phyloP scores from a whole-genome alignment of 2,113 vertebrate genomes.

The Podiceps cristatus region DNA sequence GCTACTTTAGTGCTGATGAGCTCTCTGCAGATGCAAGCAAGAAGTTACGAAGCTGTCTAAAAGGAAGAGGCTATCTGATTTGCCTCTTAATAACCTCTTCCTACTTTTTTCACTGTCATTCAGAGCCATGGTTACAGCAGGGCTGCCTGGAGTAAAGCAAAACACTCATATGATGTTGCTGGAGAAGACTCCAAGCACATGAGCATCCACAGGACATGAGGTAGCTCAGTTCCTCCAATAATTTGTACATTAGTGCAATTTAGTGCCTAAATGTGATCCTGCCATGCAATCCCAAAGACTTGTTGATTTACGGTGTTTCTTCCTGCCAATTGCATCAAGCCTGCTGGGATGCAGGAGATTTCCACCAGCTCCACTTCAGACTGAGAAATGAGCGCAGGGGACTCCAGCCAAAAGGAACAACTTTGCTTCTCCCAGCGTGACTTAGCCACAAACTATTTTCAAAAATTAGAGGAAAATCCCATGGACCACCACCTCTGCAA shows the following conservation, averaged over 20 bases:
- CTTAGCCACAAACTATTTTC: neutral
- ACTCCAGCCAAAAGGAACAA: neutral
- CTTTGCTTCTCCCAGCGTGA: neutral
- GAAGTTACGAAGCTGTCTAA: neutral
- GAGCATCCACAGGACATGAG: neutral
- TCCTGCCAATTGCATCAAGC: neutral
- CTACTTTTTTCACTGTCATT: neutral
- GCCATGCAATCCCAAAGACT: neutral
- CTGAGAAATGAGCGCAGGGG: neutral
- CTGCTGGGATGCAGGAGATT: neutral
- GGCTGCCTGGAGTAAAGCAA: neutral
- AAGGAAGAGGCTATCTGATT: neutral
- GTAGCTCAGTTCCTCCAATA: neutral
- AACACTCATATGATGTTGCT: neutral
- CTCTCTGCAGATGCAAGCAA: neutral
- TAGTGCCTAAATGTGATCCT: too few relatives aligned
- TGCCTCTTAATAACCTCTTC: neutral
- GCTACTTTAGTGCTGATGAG: neutral
- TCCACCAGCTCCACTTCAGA: neutral
- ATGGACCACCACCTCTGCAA: neutral
- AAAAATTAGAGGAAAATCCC: neutral
- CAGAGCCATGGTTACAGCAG: neutral
- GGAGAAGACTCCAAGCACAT: neutral
- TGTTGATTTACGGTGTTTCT: neutral
- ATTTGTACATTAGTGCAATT: too few relatives aligned